These are phyloP conservation scores for Clarias magur DNA, from an alignment of 2,113 vertebrate species.

Conservation along the genomic window DNA sequence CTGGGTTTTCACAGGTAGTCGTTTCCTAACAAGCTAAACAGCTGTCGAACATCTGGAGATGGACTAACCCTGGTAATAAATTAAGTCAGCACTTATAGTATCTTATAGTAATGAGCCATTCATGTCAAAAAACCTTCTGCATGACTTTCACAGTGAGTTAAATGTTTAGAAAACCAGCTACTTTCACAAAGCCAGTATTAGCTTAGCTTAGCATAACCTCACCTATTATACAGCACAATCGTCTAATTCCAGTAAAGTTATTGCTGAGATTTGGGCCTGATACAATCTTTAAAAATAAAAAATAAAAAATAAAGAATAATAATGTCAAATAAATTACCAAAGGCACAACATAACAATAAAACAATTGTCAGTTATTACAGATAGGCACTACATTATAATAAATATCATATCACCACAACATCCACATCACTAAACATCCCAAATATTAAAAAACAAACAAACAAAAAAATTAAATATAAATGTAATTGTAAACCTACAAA, in stretches of 20 bases:
- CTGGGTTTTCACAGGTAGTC: background rate
- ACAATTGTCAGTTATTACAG: conserved; percentile 15
- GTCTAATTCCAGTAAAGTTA: background rate
- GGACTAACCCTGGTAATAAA: background rate
- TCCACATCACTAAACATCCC: conserved; percentile 1
- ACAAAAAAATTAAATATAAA: background rate
- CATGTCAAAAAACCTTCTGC: background rate
- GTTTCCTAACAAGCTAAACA: background rate
- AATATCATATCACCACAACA: conserved; percentile 12
- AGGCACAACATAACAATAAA: conserved; percentile 21
- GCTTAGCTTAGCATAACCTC: background rate
- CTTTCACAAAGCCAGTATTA: background rate
- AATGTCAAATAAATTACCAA: conserved; percentile 33
- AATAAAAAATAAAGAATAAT: too few species aligned
- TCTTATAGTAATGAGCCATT: background rate
- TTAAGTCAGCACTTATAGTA: background rate
- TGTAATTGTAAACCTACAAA: background rate
- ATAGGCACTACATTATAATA: background rate
- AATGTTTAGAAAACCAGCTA: background rate
- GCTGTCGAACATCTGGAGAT: background rate
- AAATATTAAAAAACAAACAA: background rate
- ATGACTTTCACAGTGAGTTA: background rate
- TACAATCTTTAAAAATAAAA: conserved; percentile 1
- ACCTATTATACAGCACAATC: background rate
- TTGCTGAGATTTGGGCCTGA: background rate